Evolutionary conservation across 2,888 invertebrate genomes (phyloP), one percentile per base, ranked within the genome.

Genomic region (Pterobdella sp.): DNA sequence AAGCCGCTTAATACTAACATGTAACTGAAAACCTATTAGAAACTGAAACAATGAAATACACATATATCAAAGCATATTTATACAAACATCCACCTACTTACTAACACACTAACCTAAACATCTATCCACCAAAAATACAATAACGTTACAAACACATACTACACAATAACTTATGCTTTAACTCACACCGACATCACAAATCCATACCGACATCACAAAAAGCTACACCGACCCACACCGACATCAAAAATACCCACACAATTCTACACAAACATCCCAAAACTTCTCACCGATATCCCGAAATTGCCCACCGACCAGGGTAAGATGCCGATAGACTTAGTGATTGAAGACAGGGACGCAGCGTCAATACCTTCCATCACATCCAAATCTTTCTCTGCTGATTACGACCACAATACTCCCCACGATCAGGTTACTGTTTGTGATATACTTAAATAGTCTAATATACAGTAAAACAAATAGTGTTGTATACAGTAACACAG

Each of bases 281-380:
- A 14, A 65, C 65, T 22, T 7, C 14, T 14, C 22, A 63, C 63
- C 10, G 7, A 7, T 26, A n/a, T 29, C 63, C 63, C 7, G 7
- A 7, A 26, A 7, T 34, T 34, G 4, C 65, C 65, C 3, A 7
- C 65, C 14, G 31, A 22, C 14, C 65, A 32, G 35, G 97, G 97
- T 86, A 98, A 99, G 88, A 97, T 98, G 97, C 98, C 98, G 84
- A 96, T 98, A 86, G 98, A 98, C 89, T 89, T 99, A 87, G 97
- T 98, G 87, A 97, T 97, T 88, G 98, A 98, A 88, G 98, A 99
- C 88, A 89, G 95, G 42, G 83, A 79, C 68, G 63, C 75, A 22
- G 42, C 56, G 52, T 42, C 68, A 36, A 68, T 42, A 29, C 72
- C 66, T n/a, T 37, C 68, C 0, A 37, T 71, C 36, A 26, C 14